Percentiles rank a stretch among this genome's conserved stretches.
Conservation (phyloP, 2,888 invertebrate genomes). For the Sphinx pinastri region DNA sequence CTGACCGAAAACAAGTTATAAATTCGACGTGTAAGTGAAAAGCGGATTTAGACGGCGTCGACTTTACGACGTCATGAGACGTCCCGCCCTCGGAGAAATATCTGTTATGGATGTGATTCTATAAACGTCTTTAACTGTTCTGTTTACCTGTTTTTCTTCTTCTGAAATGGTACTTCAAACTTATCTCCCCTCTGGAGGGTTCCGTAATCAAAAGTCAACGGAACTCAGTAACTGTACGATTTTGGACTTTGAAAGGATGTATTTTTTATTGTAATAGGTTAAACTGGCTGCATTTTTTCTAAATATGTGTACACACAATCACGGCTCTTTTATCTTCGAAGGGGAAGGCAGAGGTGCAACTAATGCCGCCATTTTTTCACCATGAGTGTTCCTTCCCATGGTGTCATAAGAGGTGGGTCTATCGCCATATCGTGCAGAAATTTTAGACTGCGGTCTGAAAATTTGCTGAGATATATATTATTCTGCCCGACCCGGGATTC, state of each 20-base stretch:
- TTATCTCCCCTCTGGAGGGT: background rate
- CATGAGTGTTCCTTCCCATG: background rate
- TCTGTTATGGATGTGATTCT: conserved; percentile 5
- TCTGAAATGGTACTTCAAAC: background rate
- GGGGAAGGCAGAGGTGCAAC: background rate
- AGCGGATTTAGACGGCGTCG: conserved; percentile 11
- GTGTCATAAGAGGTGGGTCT: background rate
- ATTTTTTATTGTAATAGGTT: too few species aligned
- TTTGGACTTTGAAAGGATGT: too few species aligned
- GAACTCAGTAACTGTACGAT: too few species aligned
- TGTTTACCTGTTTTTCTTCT: conserved; percentile 14
- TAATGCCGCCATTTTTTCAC: background rate
- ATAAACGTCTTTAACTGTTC: background rate
- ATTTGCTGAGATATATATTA: too few species aligned
- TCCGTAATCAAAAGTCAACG: too few species aligned
- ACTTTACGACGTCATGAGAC: background rate
- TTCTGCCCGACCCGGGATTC: too few species aligned
- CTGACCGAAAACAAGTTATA: conserved; percentile 14
- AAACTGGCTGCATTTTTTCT: too few species aligned
- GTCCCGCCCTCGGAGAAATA: background rate
- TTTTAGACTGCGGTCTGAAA: too few species aligned
- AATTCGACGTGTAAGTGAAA: conserved; percentile 8
- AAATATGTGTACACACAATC: background rate
- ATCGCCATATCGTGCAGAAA: too few species aligned
- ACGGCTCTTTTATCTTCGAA: background rate